These are phyloP conservation scores for Hydropotes inermis DNA, from an alignment of 2,113 vertebrate genomes.

Conservation along the genomic window DNA sequence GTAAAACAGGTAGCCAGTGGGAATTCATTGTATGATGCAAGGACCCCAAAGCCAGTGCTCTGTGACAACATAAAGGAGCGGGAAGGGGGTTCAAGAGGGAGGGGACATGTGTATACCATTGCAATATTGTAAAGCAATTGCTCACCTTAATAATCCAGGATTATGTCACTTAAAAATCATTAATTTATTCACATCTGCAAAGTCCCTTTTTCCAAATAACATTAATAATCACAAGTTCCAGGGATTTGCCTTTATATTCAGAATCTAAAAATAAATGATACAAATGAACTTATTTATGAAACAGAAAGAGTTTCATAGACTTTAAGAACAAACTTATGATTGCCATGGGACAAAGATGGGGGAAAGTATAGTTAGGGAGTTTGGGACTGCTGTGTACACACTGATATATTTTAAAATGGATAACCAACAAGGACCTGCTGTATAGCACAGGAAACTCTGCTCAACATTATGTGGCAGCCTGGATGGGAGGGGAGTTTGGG, in stretches of 20 bases:
- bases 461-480: not conserved
- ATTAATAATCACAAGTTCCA: not conserved
- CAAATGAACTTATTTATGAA: not conserved
- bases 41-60: not conserved
- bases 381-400: not conserved
- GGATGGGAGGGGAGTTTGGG: not conserved
- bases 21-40: not conserved
- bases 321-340: not conserved
- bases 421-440: not conserved
- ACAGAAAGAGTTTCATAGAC: not conserved
- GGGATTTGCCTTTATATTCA: not conserved
- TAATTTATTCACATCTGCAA: not conserved
- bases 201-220: not conserved
- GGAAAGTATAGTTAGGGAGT: not conserved
- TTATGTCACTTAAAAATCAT: not conserved
- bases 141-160: not conserved
- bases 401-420: not conserved
- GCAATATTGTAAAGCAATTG: not conserved
- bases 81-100: not conserved
- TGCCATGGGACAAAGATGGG: not conserved
- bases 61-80: not conserved
- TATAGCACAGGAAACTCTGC: not conserved
- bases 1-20: not conserved
- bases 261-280: not conserved
- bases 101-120: not conserved